Percentiles rank a stretch among this genome's conserved stretches.
phyloP scores from a whole-genome alignment of 2,888 invertebrate genomes.

The Drosophila tanythrix region DNA sequence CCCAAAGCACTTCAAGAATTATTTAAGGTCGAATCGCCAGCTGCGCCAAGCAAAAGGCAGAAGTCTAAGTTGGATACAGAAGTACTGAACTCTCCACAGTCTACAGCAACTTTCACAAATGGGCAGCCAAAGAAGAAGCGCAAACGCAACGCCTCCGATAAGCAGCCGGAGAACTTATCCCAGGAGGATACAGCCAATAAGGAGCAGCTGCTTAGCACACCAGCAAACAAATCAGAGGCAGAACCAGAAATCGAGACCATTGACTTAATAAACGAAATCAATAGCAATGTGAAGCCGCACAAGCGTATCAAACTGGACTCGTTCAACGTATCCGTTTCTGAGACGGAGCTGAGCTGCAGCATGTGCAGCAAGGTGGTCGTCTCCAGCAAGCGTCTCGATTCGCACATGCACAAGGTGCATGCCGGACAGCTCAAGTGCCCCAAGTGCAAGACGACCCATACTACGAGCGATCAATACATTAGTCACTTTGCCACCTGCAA shows the following conservation, averaged over 20 bases:
- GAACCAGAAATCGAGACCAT: conserved; percentile 2
- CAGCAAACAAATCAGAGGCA: conserved; percentile 2
- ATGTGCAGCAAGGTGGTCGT: conserved; percentile 45
- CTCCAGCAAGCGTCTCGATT: conserved; percentile 53
- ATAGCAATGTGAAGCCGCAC: conserved; percentile 55
- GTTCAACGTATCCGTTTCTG: background rate
- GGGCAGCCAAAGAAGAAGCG: conserved; percentile 7
- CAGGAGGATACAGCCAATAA: conserved; percentile 7
- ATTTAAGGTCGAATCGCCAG: too few species aligned
- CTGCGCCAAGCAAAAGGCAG: background rate
- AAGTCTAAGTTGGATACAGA: background rate
- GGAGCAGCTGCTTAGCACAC: background rate
- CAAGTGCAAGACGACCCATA: conserved; percentile 16
- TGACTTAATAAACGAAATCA: conserved; percentile 47
- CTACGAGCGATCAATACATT: conserved; percentile 29
- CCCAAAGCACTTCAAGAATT: background rate
- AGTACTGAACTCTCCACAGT: background rate
- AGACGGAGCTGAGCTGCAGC: conserved; percentile 43
- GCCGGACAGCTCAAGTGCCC: conserved; percentile 31
- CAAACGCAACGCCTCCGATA: conserved; percentile 8
- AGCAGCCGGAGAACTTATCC: background rate
- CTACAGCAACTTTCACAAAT: background rate
- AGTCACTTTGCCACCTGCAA: conserved; percentile 50
- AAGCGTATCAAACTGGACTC: conserved; percentile 51
- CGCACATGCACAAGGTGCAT: conserved; percentile 58